These are phyloP conservation scores for Threskiornis aethiopicus DNA, from an alignment of 2,797 vertebrate genomes.

Conservation along the genomic window DNA sequence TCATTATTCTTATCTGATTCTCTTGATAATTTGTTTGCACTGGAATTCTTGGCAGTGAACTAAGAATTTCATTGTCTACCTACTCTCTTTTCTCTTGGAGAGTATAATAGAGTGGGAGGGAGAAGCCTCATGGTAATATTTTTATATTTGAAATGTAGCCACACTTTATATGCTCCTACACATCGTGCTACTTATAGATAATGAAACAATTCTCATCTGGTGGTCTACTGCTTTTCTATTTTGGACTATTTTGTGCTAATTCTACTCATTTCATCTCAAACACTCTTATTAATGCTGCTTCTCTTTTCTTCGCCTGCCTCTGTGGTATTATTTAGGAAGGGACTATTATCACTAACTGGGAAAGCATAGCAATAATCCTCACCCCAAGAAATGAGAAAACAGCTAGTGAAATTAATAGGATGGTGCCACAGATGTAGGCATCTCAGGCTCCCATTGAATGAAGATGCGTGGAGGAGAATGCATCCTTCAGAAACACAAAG, in stretches of 20 bases:
- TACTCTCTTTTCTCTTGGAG: constrained; percentile 68
- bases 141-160: constrained; percentile 66
- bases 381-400: neutral
- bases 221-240: constrained; percentile 46
- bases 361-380: neutral
- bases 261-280: neutral
- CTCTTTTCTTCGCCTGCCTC: neutral
- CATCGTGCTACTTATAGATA: constrained; percentile 48
- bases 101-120: constrained; percentile 69
- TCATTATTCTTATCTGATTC: constrained; percentile 68
- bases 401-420: neutral
- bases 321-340: neutral
- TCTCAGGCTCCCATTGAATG: neutral
- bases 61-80: constrained; percentile 69
- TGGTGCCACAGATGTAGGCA: neutral
- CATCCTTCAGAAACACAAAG: neutral
- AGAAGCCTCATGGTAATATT: constrained; percentile 67
- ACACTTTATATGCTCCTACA: constrained; percentile 64
- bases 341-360: neutral
- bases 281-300: neutral
- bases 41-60: constrained; percentile 68
- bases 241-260: constrained; percentile 34
- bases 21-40: constrained; percentile 71
- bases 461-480: fast-evolving
- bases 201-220: constrained; percentile 55